phyloP scores from a whole-genome alignment of 2,797 vertebrate species.

The Periparus ater region DNA sequence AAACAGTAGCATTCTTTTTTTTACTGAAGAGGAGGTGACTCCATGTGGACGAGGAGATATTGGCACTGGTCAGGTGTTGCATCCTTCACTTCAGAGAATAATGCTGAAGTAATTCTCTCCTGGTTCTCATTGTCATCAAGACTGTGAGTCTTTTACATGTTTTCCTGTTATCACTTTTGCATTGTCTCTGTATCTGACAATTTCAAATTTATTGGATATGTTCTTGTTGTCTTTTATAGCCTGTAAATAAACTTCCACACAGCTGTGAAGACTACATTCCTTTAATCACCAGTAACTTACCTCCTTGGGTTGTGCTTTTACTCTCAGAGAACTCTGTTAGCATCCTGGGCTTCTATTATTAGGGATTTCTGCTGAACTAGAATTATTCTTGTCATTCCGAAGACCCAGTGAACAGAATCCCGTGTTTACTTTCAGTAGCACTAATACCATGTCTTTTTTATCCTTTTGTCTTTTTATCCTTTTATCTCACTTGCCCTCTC shows the following conservation, averaged over 20 bases:
- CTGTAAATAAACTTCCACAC: neutral
- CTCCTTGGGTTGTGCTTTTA: neutral
- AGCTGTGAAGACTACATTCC: neutral
- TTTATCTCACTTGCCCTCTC: neutral
- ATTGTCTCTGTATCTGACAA: neutral
- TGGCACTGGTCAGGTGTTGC: neutral
- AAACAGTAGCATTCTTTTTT: neutral
- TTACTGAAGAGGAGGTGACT: neutral
- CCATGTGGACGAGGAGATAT: neutral
- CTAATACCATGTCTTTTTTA: fast-evolving
- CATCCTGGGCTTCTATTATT: neutral
- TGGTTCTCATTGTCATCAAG: neutral
- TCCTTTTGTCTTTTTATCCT: neutral
- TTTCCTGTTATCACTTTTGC: neutral
- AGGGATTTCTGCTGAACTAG: neutral
- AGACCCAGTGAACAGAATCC: neutral
- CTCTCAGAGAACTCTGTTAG: neutral
- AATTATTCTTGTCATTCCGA: neutral
- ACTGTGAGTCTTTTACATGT: fast-evolving
- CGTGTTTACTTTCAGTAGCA: neutral
- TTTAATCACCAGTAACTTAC: neutral
- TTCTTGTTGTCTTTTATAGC: neutral
- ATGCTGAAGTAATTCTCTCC: neutral
- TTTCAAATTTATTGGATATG: neutral
- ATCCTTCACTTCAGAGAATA: neutral